Percentiles rank a stretch among this genome's conserved stretches.
phyloP scores from a whole-genome alignment of 2,797 vertebrate species.

The Capromys pilorides region DNA sequence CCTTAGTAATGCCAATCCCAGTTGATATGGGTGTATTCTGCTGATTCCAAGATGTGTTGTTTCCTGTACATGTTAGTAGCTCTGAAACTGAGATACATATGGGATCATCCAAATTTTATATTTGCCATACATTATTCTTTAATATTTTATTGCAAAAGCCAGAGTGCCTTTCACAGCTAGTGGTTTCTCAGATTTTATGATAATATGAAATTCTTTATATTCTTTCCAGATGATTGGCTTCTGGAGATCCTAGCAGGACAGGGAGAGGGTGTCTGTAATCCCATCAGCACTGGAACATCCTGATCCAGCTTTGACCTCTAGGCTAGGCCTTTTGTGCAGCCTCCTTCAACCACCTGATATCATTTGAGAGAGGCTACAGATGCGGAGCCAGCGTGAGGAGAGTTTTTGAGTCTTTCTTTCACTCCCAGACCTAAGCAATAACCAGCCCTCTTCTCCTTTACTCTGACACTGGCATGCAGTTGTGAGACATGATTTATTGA shows the following conservation, averaged over 20 bases:
- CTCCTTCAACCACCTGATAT: background rate
- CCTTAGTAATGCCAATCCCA: background rate
- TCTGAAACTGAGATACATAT: background rate
- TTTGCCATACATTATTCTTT: background rate
- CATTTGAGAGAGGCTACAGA: background rate
- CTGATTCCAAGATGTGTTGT: background rate
- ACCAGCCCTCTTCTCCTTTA: background rate
- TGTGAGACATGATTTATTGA: background rate
- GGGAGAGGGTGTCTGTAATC: background rate
- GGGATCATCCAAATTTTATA: conserved; percentile 17
- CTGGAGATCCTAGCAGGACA: background rate
- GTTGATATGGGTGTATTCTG: background rate
- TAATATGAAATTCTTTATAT: background rate
- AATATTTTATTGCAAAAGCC: conserved; percentile 34
- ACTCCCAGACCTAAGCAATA: background rate
- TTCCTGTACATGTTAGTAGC: background rate
- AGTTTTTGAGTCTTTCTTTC: conserved; percentile 11
- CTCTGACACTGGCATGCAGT: background rate
- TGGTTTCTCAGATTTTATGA: background rate
- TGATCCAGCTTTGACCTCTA: background rate
- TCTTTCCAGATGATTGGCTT: conserved; percentile 4
- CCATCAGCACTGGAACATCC: background rate
- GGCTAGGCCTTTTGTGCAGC: background rate
- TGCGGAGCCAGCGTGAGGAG: background rate
- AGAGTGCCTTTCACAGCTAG: background rate